Evolutionary conservation across 2,113 vertebrate genomes (phyloP).

Genomic region (Nyctereutes procyonoides): DNA sequence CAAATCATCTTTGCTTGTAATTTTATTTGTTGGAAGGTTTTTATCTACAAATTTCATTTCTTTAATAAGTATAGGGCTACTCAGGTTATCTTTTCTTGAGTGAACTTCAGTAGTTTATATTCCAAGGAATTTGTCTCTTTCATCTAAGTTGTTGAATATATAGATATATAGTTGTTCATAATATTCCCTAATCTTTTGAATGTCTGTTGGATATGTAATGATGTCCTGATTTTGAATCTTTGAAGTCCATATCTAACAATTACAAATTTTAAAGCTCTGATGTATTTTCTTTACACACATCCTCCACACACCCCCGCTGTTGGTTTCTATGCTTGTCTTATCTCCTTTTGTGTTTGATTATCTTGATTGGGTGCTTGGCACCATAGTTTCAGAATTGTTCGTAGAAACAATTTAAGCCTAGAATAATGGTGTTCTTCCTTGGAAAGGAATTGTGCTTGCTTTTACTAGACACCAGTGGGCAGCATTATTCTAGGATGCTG

Average conservation of each 20-base stretch:
- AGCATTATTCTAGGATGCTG: conserved; percentile 21
- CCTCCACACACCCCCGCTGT: not conserved
- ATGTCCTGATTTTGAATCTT: conserved; percentile 19
- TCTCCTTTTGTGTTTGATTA: conserved; percentile 26
- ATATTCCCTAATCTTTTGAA: not conserved
- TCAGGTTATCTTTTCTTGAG: not conserved
- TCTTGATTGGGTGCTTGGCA: conserved; percentile 8
- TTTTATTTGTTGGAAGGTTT: conserved; percentile 24
- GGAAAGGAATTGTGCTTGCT: conserved; percentile 31
- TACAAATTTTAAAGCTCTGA: not conserved
- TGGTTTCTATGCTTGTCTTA: conserved; percentile 42
- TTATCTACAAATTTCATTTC: not conserved
- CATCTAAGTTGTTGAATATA: not conserved
- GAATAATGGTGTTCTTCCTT: conserved; percentile 15
- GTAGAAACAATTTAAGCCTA: conserved; percentile 8
- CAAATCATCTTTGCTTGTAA: not conserved
- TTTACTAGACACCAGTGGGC: not conserved
- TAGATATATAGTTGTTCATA: not conserved
- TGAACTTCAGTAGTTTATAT: not conserved
- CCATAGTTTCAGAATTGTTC: conserved; percentile 40
- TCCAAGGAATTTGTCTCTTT: not conserved
- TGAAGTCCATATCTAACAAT: conserved; percentile 31
- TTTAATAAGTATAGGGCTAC: not conserved
- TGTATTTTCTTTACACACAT: not conserved
- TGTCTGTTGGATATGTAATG: conserved; percentile 38